Evolutionary conservation across 2,797 vertebrate species (phyloP), one percentile per base, ranked within the genome.

Genomic region (Enteromius viviparus): DNA sequence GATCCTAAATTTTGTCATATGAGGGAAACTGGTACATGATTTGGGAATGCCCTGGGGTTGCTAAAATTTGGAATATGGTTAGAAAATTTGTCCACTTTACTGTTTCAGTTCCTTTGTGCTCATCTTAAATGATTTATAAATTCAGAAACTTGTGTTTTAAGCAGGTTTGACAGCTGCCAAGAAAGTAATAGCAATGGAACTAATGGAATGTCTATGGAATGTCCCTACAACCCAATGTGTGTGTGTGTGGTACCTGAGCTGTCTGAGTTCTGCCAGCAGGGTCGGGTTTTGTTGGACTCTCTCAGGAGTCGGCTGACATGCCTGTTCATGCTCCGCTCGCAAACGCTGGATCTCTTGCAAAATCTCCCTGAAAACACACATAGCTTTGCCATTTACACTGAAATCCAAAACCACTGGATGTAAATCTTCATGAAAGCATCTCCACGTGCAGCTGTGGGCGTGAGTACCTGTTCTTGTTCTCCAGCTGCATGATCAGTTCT

Each of bases 261-360:
- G 95, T 58, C 97, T 88, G 6, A 98, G 96, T 89, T 99, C 97
- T 0, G 97, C 96, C 91, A 99, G 89, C 19, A 99, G 86, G 0
- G 96, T 96, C 0, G 97, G 97, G 91, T 98, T 99, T 92, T 96
- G 96, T 91, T 95, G 94, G 65, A 96, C 96, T 84, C 94, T 97
- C 89, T 97, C 97, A 0, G 96, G 96, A 15, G 96, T 96, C 78
- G 95, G 94, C 86, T 97, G 97, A 23, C 96, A 98, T 0, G 95
- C 96, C 23, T 96, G 96, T 6, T 98, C 97, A 0, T 98, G 97
- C 79, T 98, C 96, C 51, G 94, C 91, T 1, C 97, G 93, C 3
- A 99, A 96, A 14, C 92, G 94, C 91, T 96, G 96, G 55, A 98
- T 99, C 90, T 99, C 97, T 32, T 96, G 97, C 84, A 98, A 91